These are phyloP conservation scores for Achroia grisella DNA, from an alignment of 1,140 invertebrate species.

Conservation along the genomic window DNA sequence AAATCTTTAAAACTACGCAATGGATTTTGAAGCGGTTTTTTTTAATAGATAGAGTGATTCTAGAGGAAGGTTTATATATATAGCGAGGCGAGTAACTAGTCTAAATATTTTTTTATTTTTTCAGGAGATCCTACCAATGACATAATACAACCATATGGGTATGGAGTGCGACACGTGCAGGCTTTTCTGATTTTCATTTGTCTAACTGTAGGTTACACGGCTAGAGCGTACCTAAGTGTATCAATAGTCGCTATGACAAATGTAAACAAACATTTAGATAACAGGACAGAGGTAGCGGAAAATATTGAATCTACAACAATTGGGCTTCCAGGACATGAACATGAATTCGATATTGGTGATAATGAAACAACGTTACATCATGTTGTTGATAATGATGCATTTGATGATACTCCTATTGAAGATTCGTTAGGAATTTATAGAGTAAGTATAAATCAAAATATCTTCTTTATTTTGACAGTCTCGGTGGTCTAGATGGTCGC, in stretches of 20 bases:
- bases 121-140: too few relatives aligned
- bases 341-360: neutral
- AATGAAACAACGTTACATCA: too few relatives aligned
- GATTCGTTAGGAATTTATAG: neutral
- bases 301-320: neutral
- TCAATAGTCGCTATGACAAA: slow-evolving; percentile 79
- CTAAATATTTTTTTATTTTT: too few relatives aligned
- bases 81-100: too few relatives aligned
- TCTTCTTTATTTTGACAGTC: too few relatives aligned
- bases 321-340: neutral
- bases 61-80: too few relatives aligned
- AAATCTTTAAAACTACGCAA: too few relatives aligned
- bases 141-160: too few relatives aligned
- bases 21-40: too few relatives aligned
- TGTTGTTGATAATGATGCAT: neutral
- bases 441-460: neutral
- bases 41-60: too few relatives aligned
- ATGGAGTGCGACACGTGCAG: too few relatives aligned
- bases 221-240: slow-evolving; percentile 77
- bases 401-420: neutral
- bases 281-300: neutral
- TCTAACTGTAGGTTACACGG: slow-evolving; percentile 75
- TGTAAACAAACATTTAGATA: neutral
- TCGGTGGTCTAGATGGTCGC: too few relatives aligned
- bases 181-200: slow-evolving; percentile 71